A percentile compares a stretch with the other conserved stretches of the same genome.
phyloP scores from a whole-genome alignment of 2,797 vertebrate genomes.

The Galaxias olidus region DNA sequence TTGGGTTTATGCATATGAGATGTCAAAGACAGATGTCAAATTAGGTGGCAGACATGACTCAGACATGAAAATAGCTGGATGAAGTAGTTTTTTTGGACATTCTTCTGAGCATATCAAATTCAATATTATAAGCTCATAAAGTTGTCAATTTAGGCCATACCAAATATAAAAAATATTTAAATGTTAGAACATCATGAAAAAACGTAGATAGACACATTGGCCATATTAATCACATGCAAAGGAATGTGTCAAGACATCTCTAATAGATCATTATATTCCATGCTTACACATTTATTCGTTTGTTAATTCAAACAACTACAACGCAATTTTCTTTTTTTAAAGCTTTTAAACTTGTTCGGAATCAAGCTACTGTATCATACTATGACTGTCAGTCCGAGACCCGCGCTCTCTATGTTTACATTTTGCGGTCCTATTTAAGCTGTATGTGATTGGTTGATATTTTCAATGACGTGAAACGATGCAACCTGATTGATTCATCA shows the following conservation, averaged over 20 bases:
- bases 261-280: too few relatives aligned
- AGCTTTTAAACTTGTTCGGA: not conserved
- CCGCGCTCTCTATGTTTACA: slow-evolving; percentile 8
- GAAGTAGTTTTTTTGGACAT: slow-evolving; percentile 7
- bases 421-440: slow-evolving; percentile 5
- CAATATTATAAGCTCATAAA: not conserved
- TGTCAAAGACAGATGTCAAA: not conserved
- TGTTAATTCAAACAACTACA: slow-evolving; percentile 5
- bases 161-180: not conserved
- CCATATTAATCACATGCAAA: not conserved
- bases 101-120: slow-evolving; percentile 5
- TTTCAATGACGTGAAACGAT: too few relatives aligned
- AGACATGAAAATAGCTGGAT: too few relatives aligned
- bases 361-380: not conserved
- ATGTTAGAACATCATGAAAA: not conserved
- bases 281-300: too few relatives aligned
- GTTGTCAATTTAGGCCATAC: slow-evolving; percentile 1
- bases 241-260: not conserved
- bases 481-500: too few relatives aligned
- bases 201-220: not conserved
- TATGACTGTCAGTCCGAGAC: not conserved
- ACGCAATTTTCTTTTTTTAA: slow-evolving; percentile 1
- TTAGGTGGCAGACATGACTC: slow-evolving; percentile 5
- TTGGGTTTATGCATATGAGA: too few relatives aligned
- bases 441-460: not conserved